Conservation (phyloP, 2,797 vertebrate genomes). For the Centropyge bicolor region DNA sequence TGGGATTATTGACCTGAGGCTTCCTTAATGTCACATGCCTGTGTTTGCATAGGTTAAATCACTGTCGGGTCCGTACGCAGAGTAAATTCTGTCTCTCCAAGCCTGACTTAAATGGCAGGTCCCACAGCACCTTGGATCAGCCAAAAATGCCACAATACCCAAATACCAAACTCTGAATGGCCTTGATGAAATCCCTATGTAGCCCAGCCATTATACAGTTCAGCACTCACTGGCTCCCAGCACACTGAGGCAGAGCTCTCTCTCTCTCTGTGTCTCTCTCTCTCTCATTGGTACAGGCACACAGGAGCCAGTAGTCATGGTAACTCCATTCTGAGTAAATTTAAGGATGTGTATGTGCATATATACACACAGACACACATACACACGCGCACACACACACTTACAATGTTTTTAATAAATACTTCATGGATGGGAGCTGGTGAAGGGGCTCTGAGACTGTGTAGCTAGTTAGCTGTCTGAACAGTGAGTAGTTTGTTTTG, state of each 20-base stretch:
- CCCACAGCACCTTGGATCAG: conserved; percentile 53
- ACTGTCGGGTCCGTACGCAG: conserved; percentile 20
- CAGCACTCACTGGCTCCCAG: conserved; percentile 63
- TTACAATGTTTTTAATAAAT: conserved; percentile 68
- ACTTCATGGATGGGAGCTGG: conserved; percentile 60
- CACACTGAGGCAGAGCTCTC: conserved; percentile 54
- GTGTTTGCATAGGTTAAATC: conserved; percentile 48
- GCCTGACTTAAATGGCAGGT: conserved; percentile 60
- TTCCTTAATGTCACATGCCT: conserved; percentile 33
- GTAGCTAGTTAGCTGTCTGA: conserved; percentile 45
- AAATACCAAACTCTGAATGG: conserved; percentile 79
- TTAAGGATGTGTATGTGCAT: conserved; percentile 71
- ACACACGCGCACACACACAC: conserved; percentile 36
- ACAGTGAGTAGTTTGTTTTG: conserved; percentile 41
- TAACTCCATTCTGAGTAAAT: conserved; percentile 82
- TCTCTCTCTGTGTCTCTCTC: conserved; percentile 41
- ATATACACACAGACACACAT: conserved; percentile 37
- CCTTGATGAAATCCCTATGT: conserved; percentile 83
- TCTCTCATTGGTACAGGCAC: conserved; percentile 70
- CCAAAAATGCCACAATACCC: conserved; percentile 65
- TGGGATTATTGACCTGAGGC: conserved; percentile 19
- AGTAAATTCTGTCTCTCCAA: conserved; percentile 41
- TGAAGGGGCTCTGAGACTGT: conserved; percentile 44
- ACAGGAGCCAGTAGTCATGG: conserved; percentile 85
- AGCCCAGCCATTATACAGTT: conserved; percentile 75